These are phyloP conservation scores for Protodeltote pygarga DNA, from an alignment of 2,888 invertebrate species.

Conservation along the genomic window DNA sequence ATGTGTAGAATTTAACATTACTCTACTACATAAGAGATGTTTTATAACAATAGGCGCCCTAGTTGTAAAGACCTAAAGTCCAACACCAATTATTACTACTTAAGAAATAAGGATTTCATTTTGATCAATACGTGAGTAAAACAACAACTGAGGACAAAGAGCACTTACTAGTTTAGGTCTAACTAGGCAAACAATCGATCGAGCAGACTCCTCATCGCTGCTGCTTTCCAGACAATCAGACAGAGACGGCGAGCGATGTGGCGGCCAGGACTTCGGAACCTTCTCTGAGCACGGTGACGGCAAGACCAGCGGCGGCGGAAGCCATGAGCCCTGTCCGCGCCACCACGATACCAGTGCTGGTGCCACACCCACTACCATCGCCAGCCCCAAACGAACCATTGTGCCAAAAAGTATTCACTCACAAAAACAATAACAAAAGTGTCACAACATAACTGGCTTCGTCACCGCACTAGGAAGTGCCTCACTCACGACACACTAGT, in stretches of 20 bases:
- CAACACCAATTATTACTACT: no score
- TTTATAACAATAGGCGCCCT: no score
- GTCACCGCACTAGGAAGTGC: constrained; percentile 59
- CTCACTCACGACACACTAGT: constrained; percentile 40
- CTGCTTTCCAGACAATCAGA: constrained; percentile 83
- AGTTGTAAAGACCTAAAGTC: no score
- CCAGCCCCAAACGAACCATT: constrained; percentile 81
- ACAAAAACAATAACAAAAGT: constrained; percentile 30
- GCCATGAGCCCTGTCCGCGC: constrained; percentile 71
- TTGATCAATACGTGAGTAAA: no score
- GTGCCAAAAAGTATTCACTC: constrained; percentile 29
- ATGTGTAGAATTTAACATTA: constrained; percentile 5
- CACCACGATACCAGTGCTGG: constrained; percentile 84
- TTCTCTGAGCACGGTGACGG: constrained; percentile 63
- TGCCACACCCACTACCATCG: constrained; percentile 85
- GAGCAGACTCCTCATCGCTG: constrained; percentile 81
- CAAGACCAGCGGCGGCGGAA: constrained; percentile 63
- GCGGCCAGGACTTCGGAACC: constrained; percentile 68
- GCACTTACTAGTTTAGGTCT: constrained; percentile 80
- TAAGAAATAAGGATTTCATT: no score
- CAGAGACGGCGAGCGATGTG: constrained; percentile 77
- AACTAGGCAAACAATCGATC: constrained; percentile 80
- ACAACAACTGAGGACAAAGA: not conserved
- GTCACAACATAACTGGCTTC: constrained; percentile 45
- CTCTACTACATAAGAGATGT: no score